Conservation (phyloP, 2,113 vertebrate genomes). For the Gopherus evgoodei region DNA sequence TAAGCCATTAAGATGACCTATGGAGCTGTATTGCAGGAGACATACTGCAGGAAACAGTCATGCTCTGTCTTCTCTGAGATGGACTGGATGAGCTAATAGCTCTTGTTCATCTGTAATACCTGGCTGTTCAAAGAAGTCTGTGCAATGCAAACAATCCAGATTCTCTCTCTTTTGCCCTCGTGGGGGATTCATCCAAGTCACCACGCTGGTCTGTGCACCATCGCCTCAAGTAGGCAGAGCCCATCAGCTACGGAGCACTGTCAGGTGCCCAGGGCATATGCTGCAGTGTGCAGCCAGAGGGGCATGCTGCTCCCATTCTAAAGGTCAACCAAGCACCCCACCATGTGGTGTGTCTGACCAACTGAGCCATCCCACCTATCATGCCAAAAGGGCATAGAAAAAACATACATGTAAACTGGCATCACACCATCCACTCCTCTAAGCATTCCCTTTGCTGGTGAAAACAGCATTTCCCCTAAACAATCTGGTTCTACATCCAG, state of each 20-base stretch:
- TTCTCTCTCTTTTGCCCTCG: not conserved
- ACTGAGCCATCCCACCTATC: not conserved
- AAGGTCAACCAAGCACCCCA: not conserved
- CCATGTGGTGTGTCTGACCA: not conserved
- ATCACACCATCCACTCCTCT: not conserved
- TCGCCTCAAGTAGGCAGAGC: too few relatives aligned
- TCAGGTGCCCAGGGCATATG: not conserved
- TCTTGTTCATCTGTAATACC: not conserved
- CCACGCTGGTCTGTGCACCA: not conserved
- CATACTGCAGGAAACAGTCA: not conserved
- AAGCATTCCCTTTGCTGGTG: not conserved
- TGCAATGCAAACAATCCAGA: not conserved
- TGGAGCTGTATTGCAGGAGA: not conserved
- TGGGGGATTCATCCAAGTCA: not conserved
- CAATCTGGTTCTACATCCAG: not conserved
- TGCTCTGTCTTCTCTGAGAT: not conserved
- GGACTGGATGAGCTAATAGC: not conserved
- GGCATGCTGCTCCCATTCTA: not conserved
- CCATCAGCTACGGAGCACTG: not conserved
- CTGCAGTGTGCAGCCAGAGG: not conserved
- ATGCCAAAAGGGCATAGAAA: not conserved
- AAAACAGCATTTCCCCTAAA: not conserved
- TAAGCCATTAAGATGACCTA: not conserved
- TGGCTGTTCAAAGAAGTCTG: not conserved
- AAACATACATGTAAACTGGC: not conserved